A percentile compares a stretch with the other conserved stretches of the same genome.
Conservation (phyloP, 2,888 invertebrate species). For the Glaucopsyche alexis region DNA sequence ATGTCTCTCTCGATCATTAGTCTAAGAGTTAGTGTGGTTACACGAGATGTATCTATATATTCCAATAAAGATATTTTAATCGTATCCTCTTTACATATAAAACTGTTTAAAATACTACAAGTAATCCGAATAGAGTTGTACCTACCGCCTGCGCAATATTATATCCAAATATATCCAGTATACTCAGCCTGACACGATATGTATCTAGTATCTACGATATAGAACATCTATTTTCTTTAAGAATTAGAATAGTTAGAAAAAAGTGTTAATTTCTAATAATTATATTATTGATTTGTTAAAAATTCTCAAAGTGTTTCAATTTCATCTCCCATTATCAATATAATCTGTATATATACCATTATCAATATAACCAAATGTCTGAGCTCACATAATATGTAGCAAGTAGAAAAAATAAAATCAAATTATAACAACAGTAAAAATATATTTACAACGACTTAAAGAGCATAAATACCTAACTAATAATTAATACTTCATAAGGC, state of each 20-base stretch:
- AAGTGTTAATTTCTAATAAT: constrained; percentile 74
- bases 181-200: constrained; percentile 60
- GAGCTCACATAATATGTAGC: too few species aligned
- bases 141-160: constrained; percentile 68
- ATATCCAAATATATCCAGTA: constrained; percentile 59
- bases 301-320: constrained; percentile 51
- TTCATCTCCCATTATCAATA: constrained; percentile 41
- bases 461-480: too few species aligned
- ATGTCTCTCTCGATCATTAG: constrained; percentile 75
- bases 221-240: constrained; percentile 69
- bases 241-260: constrained; percentile 62
- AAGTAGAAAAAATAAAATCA: neutral
- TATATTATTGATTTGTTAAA: constrained; percentile 76
- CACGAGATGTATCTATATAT: constrained; percentile 48
- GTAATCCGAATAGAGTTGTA: constrained; percentile 54
- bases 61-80: constrained; percentile 57
- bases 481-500: constrained; percentile 17
- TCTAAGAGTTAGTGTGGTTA: constrained; percentile 57
- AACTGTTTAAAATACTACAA: constrained; percentile 34
- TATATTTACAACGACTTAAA: constrained; percentile 18
- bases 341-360: too few species aligned
- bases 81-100: constrained; percentile 47
- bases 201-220: constrained; percentile 47
- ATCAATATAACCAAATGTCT: too few species aligned
- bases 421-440: constrained; percentile 13